Percentiles rank a stretch among this genome's conserved stretches.
Evolutionary conservation across 2,888 invertebrate genomes (phyloP).

Genomic region (Lycocerus yunnanus): DNA sequence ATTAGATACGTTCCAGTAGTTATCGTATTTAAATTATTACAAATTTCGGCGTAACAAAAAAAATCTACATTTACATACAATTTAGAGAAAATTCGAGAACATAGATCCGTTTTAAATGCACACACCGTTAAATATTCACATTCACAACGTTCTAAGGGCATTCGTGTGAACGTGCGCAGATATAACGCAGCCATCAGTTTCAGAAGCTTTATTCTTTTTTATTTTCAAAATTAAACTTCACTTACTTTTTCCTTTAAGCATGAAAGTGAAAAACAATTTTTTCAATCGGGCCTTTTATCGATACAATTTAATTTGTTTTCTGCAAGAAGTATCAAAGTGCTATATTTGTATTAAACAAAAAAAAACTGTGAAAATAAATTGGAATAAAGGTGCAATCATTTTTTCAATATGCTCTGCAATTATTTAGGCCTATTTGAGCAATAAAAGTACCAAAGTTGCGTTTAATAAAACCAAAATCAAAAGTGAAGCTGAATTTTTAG

Average conservation of each 20-base stretch:
- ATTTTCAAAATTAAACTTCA: not conserved
- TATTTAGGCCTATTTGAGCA: not conserved
- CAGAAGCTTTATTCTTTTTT: constrained; percentile 1
- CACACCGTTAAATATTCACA: constrained; percentile 23
- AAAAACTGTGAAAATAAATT: not conserved
- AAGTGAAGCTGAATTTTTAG: not conserved
- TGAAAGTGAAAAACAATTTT: not conserved
- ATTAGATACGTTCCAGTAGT: not conserved
- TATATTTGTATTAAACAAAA: not conserved
- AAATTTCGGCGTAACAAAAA: not conserved
- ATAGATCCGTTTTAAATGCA: constrained; percentile 19
- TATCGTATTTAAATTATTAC: not conserved
- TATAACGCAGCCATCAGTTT: constrained; percentile 19
- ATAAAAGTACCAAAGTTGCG: no score
- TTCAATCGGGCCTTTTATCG: not conserved
- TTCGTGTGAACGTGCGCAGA: constrained; percentile 26
- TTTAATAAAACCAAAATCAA: not conserved
- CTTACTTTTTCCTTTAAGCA: not conserved
- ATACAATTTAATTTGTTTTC: not conserved
- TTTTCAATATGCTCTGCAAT: not conserved
- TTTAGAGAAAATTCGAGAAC: constrained; percentile 4
- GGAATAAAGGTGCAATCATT: not conserved
- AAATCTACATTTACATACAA: not conserved
- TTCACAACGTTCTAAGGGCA: constrained; percentile 13
- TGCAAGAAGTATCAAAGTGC: not conserved